Evolutionary conservation across 2,888 invertebrate genomes (phyloP), one percentile per base, ranked within the genome.

Genomic region (Cheilosia grossa): DNA sequence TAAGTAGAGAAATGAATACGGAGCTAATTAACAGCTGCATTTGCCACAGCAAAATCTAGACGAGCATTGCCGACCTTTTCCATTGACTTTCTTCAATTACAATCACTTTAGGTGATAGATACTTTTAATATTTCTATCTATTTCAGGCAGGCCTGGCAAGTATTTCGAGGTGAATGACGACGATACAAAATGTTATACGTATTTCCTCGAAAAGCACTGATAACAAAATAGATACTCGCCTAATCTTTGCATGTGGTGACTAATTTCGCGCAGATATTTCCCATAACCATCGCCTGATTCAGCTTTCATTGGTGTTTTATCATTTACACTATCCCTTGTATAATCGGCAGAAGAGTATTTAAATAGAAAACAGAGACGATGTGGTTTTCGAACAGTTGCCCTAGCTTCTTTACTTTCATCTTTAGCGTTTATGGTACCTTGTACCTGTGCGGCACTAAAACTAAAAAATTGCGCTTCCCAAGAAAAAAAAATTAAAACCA

Each of bases 1-100:
- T 72, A 77, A 66, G 24, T 53, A 19, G 42, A 17, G 30, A 56
- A 74, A 56, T 47, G 63, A 5, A 10, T 64, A 74, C 33, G 24
- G 37, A 58, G 67, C 54, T 73, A 61, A 58, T 75, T 59, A n/a
- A 51, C 49, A 21, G 44, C 19, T 33, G 37, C 53, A 27, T 21
- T 49, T 1, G 19, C 54, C 44, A 49, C 10, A n/a, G 24, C 13
- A 51, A n/a, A 54, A 15, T 24, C n/a, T 27, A 27, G n/a, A 54
- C 30, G 37, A 40, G 13, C 21, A 49, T 17, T 19, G 19, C 58
- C 61, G 72, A 72, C 66, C 74, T 66, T 37, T 51, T 69, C 66
- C 70, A 74, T 83, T 79, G 64, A 79, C 59, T 79, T 24, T 64
- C 37, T 30, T 79, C 79, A 83, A 83, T 80, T 77, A 69, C 67